Conservation (phyloP, 37 sponge, comb jelly and placozoan species). For the Chondrilla cf. caribensis region DNA sequence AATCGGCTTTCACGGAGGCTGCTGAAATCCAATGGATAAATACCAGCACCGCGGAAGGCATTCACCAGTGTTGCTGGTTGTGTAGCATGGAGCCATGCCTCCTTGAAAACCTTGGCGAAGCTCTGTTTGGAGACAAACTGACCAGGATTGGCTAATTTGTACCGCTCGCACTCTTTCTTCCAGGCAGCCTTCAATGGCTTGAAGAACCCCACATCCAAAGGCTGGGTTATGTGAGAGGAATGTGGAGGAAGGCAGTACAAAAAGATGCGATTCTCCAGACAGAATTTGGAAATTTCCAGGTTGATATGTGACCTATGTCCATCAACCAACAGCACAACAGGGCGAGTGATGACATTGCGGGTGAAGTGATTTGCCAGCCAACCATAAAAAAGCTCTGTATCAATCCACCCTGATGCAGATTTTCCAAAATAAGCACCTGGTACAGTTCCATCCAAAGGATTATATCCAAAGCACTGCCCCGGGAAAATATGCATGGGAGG, state of each 20-base stretch:
- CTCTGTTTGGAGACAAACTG: too few relatives aligned
- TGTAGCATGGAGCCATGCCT: neutral
- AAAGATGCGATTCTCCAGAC: neutral
- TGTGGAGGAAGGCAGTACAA: slow-evolving; percentile 28
- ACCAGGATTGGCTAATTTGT: too few relatives aligned
- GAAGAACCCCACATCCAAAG: slow-evolving; percentile 20
- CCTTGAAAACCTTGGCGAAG: neutral
- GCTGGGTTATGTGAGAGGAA: slow-evolving; percentile 22
- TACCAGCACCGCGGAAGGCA: neutral
- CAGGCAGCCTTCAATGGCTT: neutral
- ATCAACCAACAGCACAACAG: slow-evolving; percentile 43
- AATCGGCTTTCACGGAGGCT: neutral
- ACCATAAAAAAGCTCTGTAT: slow-evolving; percentile 43
- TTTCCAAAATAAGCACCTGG: slow-evolving; percentile 44
- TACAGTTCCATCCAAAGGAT: slow-evolving; percentile 35
- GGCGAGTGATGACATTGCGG: neutral
- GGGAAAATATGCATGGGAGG: slow-evolving; percentile 53
- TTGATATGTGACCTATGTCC: slow-evolving; percentile 25
- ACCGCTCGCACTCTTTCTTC: neutral
- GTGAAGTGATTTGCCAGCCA: slow-evolving; percentile 40
- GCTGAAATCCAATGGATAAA: neutral
- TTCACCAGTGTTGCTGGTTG: neutral
- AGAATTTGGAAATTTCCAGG: neutral
- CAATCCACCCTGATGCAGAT: slow-evolving; percentile 36
- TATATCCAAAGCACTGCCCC: slow-evolving; percentile 24